A percentile compares a stretch with the other conserved stretches of the same genome.
Conservation (phyloP, 2,888 invertebrate species). For the Agriotes lineatus region DNA sequence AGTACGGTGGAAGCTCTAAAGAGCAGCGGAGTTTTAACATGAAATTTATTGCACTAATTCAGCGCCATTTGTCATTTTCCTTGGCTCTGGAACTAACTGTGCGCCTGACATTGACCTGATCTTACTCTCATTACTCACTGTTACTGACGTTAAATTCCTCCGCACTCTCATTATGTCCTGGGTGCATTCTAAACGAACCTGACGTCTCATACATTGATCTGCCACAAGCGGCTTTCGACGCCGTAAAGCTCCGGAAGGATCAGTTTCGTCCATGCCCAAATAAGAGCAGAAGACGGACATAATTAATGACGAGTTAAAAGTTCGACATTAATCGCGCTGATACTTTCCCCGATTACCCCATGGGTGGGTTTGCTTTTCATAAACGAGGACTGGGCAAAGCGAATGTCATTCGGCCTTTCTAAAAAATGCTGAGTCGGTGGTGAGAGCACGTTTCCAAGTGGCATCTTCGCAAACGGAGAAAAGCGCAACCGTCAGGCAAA, state of each 20-base stretch:
- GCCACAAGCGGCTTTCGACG: too few relatives aligned
- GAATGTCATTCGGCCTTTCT: slow-evolving; percentile 21
- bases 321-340: not conserved
- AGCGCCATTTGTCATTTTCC: too few relatives aligned
- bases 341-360: slow-evolving; percentile 20
- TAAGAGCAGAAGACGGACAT: too few relatives aligned
- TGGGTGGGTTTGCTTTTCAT: slow-evolving; percentile 6
- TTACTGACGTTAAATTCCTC: not conserved
- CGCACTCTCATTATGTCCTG: too few relatives aligned
- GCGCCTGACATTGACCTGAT: slow-evolving; percentile 10
- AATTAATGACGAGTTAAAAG: not conserved
- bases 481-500: not conserved
- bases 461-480: not conserved
- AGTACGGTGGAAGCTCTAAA: too few relatives aligned
- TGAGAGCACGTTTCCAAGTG: slow-evolving; percentile 3
- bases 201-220: too few relatives aligned
- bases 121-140: slow-evolving; percentile 5
- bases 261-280: too few relatives aligned
- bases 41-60: too few relatives aligned
- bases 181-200: too few relatives aligned
- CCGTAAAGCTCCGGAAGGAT: too few relatives aligned
- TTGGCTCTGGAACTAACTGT: too few relatives aligned
- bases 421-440: not conserved
- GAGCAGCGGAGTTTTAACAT: too few relatives aligned
- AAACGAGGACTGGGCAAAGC: not conserved